phyloP scores from a whole-genome alignment of 1,140 invertebrate genomes.

The Anastatus disparis region DNA sequence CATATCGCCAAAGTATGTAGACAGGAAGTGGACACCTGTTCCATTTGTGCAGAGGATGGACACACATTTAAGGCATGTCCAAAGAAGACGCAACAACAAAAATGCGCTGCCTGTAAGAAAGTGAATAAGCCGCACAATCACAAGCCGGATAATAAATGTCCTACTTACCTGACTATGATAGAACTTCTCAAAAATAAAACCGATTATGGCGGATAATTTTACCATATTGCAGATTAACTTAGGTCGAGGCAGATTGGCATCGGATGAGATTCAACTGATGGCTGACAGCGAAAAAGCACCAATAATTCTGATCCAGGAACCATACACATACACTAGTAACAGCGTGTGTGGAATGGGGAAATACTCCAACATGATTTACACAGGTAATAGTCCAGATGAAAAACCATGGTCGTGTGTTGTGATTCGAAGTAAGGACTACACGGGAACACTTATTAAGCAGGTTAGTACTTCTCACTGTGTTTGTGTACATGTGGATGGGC shows the following conservation, averaged over 20 bases:
- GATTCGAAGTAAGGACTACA: background rate
- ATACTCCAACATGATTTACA: background rate
- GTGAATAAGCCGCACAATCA: no score
- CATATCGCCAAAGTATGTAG: no score
- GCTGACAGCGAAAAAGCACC: no score
- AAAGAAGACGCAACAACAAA: no score
- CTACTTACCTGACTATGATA: background rate
- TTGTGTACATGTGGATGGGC: background rate
- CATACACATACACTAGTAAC: background rate
- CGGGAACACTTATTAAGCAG: background rate
- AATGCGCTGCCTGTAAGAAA: no score
- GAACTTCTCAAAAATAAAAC: background rate
- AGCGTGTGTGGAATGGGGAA: background rate
- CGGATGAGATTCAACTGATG: no score
- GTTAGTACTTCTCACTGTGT: background rate
- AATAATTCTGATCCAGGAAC: constrained; percentile 14
- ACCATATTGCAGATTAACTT: no score
- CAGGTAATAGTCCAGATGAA: background rate
- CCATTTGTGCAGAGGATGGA: no score
- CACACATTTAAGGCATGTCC: no score
- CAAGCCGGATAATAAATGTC: no score
- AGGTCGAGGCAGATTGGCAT: no score
- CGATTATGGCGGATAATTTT: background rate
- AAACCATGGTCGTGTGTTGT: background rate
- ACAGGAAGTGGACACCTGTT: no score